These are phyloP conservation scores for Ellobium chinense DNA, from an alignment of 2,888 invertebrate species.

Conservation along the genomic window DNA sequence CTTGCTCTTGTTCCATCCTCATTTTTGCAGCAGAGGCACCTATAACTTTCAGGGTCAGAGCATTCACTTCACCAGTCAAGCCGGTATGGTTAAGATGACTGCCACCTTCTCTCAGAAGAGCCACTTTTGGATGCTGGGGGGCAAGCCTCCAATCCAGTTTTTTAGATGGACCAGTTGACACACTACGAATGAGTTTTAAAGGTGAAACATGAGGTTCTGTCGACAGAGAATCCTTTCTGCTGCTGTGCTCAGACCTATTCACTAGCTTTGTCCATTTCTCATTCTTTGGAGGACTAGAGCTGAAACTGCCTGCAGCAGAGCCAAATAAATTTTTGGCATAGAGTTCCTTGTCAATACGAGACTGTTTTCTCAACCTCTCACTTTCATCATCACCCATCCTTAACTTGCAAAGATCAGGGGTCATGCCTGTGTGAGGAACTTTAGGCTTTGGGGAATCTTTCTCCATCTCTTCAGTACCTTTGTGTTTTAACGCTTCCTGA, in stretches of 20 bases:
- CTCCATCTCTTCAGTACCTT: not conserved
- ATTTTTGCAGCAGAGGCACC: not conserved
- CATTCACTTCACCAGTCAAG: slow-evolving; percentile 26
- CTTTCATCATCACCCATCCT: not conserved
- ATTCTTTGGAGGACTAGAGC: not conserved
- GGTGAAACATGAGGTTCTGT: not conserved
- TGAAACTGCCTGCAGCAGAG: not conserved
- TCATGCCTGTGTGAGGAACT: slow-evolving; percentile 11
- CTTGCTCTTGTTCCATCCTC: not conserved
- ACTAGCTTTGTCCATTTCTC: not conserved
- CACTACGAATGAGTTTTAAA: not conserved
- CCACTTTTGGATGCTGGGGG: slow-evolving; percentile 21
- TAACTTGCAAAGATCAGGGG: slow-evolving; percentile 29
- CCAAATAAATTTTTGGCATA: slow-evolving; percentile 10
- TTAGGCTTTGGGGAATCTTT: not conserved
- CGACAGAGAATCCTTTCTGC: not conserved
- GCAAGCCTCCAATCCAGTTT: not conserved
- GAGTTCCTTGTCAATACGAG: not conserved
- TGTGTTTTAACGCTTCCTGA: not conserved
- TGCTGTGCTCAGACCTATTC: not conserved
- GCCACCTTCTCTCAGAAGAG: slow-evolving; percentile 17
- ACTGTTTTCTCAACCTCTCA: slow-evolving; percentile 7
- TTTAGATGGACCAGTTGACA: not conserved
- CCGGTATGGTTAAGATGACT: not conserved
- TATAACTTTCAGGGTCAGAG: slow-evolving; percentile 6